These are phyloP conservation scores for Tachina grossa DNA, from an alignment of 2,888 invertebrate genomes.

Conservation along the genomic window DNA sequence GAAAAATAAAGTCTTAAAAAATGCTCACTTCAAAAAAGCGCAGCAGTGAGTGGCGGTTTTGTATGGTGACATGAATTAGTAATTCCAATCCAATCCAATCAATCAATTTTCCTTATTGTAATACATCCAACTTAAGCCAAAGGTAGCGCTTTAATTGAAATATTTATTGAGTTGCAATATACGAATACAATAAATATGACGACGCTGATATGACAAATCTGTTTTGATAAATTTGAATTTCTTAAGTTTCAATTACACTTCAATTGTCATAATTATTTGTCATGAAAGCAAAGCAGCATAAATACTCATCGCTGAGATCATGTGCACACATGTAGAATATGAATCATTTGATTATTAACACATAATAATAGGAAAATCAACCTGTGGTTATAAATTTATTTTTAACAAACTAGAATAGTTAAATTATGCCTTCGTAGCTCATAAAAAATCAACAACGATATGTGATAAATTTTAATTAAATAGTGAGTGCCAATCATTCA, in stretches of 20 bases:
- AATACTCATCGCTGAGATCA: conserved; percentile 58
- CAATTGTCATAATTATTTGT: conserved; percentile 42
- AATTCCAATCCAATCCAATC: conserved; percentile 28
- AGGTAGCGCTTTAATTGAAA: not conserved
- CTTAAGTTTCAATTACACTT: conserved; percentile 27
- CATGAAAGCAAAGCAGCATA: conserved; percentile 1
- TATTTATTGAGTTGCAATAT: not conserved
- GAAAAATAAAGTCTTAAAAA: not conserved
- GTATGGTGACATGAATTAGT: not conserved
- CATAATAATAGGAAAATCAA: not conserved
- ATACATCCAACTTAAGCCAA: not conserved
- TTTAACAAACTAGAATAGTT: too few species aligned
- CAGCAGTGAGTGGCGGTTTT: conserved; percentile 1
- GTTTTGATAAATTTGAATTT: conserved; percentile 36
- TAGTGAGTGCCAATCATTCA: too few species aligned
- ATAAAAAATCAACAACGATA: too few species aligned
- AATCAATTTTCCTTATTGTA: conserved; percentile 15
- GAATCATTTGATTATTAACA: conserved; percentile 5
- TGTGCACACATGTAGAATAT: not conserved
- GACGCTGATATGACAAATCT: conserved; percentile 46
- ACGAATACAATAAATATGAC: conserved; percentile 34
- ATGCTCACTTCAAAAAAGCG: not conserved
- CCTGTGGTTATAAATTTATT: too few species aligned
- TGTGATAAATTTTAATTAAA: too few species aligned
- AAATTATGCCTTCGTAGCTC: too few species aligned